These are phyloP conservation scores for Pseudococcus jackbeardsleyi DNA, from an alignment of 2,888 invertebrate genomes.

Conservation along the genomic window DNA sequence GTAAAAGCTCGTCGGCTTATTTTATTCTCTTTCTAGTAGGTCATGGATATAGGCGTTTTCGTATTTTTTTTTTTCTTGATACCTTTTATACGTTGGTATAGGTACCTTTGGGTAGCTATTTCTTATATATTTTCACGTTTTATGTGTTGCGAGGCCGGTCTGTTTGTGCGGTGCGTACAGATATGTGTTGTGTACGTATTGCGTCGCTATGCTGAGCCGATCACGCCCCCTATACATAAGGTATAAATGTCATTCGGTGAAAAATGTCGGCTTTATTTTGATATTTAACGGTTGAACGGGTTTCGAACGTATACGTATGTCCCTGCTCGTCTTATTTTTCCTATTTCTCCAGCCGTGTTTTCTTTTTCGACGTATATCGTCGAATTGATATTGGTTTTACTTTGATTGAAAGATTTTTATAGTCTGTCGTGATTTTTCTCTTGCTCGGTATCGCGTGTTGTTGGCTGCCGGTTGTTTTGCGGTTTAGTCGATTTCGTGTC, in stretches of 20 bases:
- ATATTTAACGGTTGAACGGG: conserved; percentile 34
- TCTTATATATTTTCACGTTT: neutral
- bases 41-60: neutral
- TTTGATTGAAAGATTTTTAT: conserved; percentile 14
- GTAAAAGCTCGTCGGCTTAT: neutral
- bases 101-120: neutral
- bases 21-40: neutral
- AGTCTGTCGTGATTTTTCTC: neutral
- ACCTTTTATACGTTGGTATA: neutral
- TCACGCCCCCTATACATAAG: neutral
- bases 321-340: neutral
- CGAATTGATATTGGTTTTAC: conserved; percentile 12
- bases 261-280: conserved; percentile 44
- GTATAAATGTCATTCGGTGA: conserved; percentile 24
- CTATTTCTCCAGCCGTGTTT: neutral
- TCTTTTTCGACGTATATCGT: neutral
- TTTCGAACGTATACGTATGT: neutral
- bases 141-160: neutral
- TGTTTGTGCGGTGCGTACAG: neutral
- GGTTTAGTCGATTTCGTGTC: neutral
- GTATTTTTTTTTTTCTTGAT: neutral
- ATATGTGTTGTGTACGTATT: neutral
- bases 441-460: neutral
- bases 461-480: neutral
- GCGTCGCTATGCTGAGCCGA: neutral